phyloP scores from a whole-genome alignment of 2,888 invertebrate species.

The Sinelater perroti region DNA sequence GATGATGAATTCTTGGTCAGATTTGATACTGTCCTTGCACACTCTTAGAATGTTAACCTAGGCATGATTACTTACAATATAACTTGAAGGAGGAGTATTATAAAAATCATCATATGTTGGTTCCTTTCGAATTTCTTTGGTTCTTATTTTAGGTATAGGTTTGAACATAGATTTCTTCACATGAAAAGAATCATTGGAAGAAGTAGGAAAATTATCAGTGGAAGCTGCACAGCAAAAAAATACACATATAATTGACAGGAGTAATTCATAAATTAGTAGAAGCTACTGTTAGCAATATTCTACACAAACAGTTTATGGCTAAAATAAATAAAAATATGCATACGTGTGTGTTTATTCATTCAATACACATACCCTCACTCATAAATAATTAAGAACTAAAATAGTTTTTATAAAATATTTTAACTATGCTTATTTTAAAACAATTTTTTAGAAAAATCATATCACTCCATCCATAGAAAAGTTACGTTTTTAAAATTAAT shows the following conservation, averaged over 20 bases:
- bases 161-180: conserved; percentile 57
- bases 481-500: no score
- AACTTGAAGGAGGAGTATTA: conserved; percentile 48
- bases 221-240: conserved; percentile 38
- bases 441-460: no score
- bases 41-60: background rate
- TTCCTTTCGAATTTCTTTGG: conserved; percentile 55
- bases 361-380: background rate
- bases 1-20: conserved; percentile 47
- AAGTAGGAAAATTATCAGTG: conserved; percentile 49
- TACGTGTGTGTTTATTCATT: no score
- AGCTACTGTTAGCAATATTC: conserved; percentile 3
- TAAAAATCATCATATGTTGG: conserved; percentile 42
- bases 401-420: no score
- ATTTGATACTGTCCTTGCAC: conserved; percentile 44
- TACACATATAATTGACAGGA: conserved; percentile 22
- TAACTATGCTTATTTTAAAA: no score
- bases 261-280: conserved; percentile 19
- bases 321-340: no score
- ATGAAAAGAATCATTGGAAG: conserved; percentile 51
- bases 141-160: conserved; percentile 56
- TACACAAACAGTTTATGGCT: no score
- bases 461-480: no score
- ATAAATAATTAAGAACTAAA: conserved; percentile 1
- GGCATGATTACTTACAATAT: conserved; percentile 47